A percentile compares a stretch with the other conserved stretches of the same genome.
Evolutionary conservation across 1,140 invertebrate genomes (phyloP).

Genomic region (Phymastichus coffea): DNA sequence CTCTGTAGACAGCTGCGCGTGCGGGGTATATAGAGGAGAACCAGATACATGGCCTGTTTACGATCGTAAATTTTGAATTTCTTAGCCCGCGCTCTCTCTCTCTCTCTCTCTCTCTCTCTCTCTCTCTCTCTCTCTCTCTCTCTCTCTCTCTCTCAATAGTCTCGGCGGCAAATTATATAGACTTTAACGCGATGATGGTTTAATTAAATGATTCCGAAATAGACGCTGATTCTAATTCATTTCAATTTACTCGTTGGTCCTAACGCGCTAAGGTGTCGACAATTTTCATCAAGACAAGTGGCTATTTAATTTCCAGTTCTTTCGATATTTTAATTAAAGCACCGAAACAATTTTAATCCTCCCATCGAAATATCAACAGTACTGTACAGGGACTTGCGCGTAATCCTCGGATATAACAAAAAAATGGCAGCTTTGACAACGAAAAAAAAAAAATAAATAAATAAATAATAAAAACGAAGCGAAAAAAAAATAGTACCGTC

Average conservation of each 20-base stretch:
- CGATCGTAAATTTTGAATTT: conserved; percentile 27
- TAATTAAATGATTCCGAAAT: conserved; percentile 6
- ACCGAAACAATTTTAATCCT: too few species aligned
- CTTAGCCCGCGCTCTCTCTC: not conserved
- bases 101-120: not conserved
- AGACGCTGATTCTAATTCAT: not conserved
- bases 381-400: too few species aligned
- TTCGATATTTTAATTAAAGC: too few species aligned
- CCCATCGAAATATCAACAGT: too few species aligned
- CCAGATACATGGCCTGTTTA: conserved; percentile 10
- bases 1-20: not conserved
- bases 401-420: too few species aligned
- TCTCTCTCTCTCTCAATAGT: too few species aligned
- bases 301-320: too few species aligned
- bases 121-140: too few species aligned
- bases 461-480: not conserved
- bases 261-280: too few species aligned
- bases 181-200: not conserved
- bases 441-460: not conserved
- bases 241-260: too few species aligned
- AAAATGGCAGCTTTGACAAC: too few species aligned
- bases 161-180: too few species aligned
- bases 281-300: not conserved
- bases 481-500: not conserved
- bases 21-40: not conserved